Base-by-base conservation (phyloP, 2,888 invertebrate species). In the Tanytarsus gracilentus region DNA sequence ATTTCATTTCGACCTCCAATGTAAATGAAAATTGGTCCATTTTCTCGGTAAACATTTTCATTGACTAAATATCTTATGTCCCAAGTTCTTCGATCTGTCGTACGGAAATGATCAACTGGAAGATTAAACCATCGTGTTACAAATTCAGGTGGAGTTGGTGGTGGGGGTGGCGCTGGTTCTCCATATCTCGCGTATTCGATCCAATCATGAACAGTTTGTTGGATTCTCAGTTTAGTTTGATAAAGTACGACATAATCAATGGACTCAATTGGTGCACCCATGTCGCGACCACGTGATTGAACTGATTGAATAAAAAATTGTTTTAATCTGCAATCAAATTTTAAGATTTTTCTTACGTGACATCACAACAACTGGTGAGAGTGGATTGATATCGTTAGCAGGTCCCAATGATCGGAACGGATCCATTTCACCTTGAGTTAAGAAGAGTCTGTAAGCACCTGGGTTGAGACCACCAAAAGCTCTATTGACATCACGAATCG, bases 1-100 rank as follows among this genome's bases (percentile, higher is more conserved):
- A n/a, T 52, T 8, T 25, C 40, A 16, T 30, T 36, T n/a, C 56
- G 49, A n/a, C 49, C 49, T 3, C 36, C 36, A 4, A 61, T 9
- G 7, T 49, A 62, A 8, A 62, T 62, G 29, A 50, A 62, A 29
- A 62, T 62, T 8, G 62, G 62, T 58, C 50, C 50, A 26, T 27
- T 27, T 26, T 25, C n/a, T 14, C 25, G 23, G 14, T 27, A 50
- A n/a, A 26, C 4, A 27, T 50, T 27, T 26, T 11, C 14, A 27
- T 50, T 50, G 1, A 26, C 5, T 50, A 50, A 26, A 26, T 50
- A 50, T 2, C 50, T 25, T 7, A 26, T 25, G 11, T 50, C 50
- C 25, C 25, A 50, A 26, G 25, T 50, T 5, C 26, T 25, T 14
- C 2, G 26, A 50, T 25, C 25, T 1, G 14, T n/a, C 8, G 27